A percentile compares a stretch with the other conserved stretches of the same genome.
These are phyloP conservation scores for Naja naja DNA, from an alignment of 2,113 vertebrate genomes.

Conservation along the genomic window DNA sequence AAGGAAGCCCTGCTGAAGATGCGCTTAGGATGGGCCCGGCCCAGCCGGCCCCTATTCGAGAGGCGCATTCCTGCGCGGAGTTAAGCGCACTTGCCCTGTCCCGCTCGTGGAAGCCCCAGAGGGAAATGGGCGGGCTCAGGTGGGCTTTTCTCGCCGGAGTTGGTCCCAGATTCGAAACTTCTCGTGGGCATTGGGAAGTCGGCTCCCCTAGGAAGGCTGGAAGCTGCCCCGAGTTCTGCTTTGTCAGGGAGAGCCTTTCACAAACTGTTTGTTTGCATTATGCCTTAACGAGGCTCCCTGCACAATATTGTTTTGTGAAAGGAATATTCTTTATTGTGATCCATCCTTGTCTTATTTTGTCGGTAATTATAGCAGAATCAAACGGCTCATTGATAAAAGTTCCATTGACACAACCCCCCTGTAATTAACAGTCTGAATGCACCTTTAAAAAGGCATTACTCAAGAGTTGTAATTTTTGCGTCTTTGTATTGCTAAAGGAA, in stretches of 20 bases:
- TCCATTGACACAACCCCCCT: constrained; percentile 57
- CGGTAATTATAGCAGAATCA: constrained; percentile 69
- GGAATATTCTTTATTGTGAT: constrained; percentile 63
- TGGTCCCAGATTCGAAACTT: constrained; percentile 1
- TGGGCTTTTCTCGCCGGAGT: background rate
- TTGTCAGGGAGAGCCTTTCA: constrained; percentile 3
- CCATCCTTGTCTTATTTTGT: constrained; percentile 64
- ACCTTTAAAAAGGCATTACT: constrained; percentile 45
- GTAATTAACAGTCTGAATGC: constrained; percentile 68
- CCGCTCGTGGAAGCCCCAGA: background rate
- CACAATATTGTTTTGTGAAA: constrained; percentile 48
- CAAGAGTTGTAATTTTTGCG: constrained; percentile 67
- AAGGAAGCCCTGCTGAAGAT: too few species aligned
- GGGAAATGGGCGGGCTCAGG: background rate
- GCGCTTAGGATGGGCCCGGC: background rate
- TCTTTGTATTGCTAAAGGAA: constrained; percentile 34
- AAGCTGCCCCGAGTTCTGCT: constrained; percentile 13
- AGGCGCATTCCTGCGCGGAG: too few species aligned
- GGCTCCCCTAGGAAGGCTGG: background rate
- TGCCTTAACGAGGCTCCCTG: constrained; percentile 33
- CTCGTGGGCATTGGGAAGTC: background rate
- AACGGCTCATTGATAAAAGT: constrained; percentile 68
- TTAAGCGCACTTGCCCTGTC: background rate
- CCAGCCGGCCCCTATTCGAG: background rate
- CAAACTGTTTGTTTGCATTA: constrained; percentile 45